Conservation (phyloP, 2,113 vertebrate genomes). For the Sardina pilchardus region DNA sequence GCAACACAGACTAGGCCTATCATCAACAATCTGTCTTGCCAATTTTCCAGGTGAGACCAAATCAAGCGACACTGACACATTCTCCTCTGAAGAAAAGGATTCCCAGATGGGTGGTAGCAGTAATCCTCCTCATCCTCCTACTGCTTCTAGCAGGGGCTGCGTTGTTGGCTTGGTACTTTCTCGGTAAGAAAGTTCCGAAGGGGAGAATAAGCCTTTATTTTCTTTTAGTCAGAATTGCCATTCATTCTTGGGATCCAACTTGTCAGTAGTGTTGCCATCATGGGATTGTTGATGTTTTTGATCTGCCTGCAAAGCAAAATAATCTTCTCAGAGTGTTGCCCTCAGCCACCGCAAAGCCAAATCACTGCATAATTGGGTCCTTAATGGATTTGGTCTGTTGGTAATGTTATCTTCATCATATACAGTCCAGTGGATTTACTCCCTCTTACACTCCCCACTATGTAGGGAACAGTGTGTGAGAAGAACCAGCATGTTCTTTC, state of each 20-base stretch:
- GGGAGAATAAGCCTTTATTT: too few relatives aligned
- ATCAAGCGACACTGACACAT: background rate
- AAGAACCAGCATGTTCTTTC: too few relatives aligned
- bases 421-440: too few relatives aligned
- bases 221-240: too few relatives aligned
- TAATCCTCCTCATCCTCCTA: slow-evolving; percentile 47
- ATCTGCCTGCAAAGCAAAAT: background rate
- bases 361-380: too few relatives aligned
- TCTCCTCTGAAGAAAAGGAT: slow-evolving; percentile 29
- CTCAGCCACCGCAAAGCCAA: too few relatives aligned
- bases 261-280: background rate
- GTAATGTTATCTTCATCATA: too few relatives aligned
- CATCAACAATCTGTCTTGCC: background rate
- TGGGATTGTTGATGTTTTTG: background rate
- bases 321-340: too few relatives aligned
- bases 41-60: slow-evolving; percentile 41
- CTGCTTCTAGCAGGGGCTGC: slow-evolving; percentile 53
- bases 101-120: slow-evolving; percentile 42
- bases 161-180: slow-evolving; percentile 67
- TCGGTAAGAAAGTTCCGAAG: slow-evolving; percentile 57
- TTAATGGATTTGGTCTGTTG: too few relatives aligned
- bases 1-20: background rate
- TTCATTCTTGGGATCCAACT: background rate
- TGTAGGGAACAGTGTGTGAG: too few relatives aligned
- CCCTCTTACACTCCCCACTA: too few relatives aligned